Evolutionary conservation across 2,797 vertebrate species (phyloP).

Genomic region (Rhincodon typus): DNA sequence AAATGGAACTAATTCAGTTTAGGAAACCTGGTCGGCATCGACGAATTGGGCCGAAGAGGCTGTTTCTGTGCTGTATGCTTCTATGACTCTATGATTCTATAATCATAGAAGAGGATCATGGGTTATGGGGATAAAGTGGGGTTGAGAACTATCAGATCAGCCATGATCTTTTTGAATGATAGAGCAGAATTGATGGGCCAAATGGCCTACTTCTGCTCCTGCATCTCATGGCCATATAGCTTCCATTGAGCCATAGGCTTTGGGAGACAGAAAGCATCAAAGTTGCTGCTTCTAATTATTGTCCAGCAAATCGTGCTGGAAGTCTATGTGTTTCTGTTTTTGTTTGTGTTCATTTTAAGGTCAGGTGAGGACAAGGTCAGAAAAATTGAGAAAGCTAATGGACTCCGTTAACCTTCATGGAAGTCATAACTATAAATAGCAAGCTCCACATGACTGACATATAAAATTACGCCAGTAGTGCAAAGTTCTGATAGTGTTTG

Average conservation of each 20-base stretch:
- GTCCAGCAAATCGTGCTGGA: not conserved
- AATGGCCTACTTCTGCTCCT: no score
- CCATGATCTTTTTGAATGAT: no score
- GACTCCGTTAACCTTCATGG: not conserved
- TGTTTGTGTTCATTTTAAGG: not conserved
- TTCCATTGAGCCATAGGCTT: not conserved
- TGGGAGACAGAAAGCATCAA: not conserved
- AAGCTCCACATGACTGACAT: not conserved
- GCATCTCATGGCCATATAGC: no score
- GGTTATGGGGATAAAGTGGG: no score
- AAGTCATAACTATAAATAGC: conserved; percentile 29
- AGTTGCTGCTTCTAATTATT: not conserved
- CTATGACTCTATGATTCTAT: no score
- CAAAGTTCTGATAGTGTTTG: conserved; percentile 42
- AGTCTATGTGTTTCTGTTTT: not conserved
- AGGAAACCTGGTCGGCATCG: no score
- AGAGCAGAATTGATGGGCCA: no score
- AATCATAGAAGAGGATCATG: no score
- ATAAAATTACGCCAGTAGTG: not conserved
- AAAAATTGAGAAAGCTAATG: not conserved
- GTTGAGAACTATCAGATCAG: no score
- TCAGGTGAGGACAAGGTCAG: not conserved
- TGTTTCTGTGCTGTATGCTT: no score
- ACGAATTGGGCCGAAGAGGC: no score
- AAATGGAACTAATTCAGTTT: no score